Evolutionary conservation across 2,113 vertebrate genomes (phyloP), one percentile per base, ranked within the genome.

Genomic region (Anhinga anhinga): DNA sequence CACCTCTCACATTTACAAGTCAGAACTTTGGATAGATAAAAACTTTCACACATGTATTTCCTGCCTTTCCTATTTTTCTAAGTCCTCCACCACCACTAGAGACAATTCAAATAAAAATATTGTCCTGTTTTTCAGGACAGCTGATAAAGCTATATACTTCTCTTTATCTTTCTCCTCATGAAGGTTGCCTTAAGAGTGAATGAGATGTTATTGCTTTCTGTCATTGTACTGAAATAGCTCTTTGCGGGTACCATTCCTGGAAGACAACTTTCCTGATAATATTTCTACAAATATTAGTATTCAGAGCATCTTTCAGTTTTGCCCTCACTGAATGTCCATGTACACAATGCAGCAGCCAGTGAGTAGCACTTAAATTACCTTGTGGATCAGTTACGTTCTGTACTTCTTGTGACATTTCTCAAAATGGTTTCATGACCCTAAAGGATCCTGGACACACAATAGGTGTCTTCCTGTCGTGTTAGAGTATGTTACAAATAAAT

Each of bases 31-130:
- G 16, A 2, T 5, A 19, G 65, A 59, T 72, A 17, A 47, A 67
- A 12, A 2, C 1, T 13, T 53, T 84, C 23, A 18, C 8, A 14
- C 2, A 0, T 5, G 1, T 36, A 19, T 80, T 58, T 74, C 11
- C 8, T 55, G 12, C 10, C 9, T 86, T 83, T 83, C 5, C 4
- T 74, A 40, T 55, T 89, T 90, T 66, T 7, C 27, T 55, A 34
- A 40, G 9, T 82, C 8, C 2, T 38, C 56, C 5, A 50, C 15
- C 29, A 70, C 11, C 26, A 44, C 25, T 56, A 63, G 6, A 71
- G 15, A 40, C 9, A 94, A 77, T 38, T 69, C 1, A 76, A 66
- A 76, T 61, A 47, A 82, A 89, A 91, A 67, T 25, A 29, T 19
- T 77, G 11, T 40, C 4, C 3, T 55, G 4, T 79, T 90, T 91